These are phyloP conservation scores for Epinephelus fuscoguttatus DNA, from an alignment of 2,113 vertebrate species.

Conservation along the genomic window DNA sequence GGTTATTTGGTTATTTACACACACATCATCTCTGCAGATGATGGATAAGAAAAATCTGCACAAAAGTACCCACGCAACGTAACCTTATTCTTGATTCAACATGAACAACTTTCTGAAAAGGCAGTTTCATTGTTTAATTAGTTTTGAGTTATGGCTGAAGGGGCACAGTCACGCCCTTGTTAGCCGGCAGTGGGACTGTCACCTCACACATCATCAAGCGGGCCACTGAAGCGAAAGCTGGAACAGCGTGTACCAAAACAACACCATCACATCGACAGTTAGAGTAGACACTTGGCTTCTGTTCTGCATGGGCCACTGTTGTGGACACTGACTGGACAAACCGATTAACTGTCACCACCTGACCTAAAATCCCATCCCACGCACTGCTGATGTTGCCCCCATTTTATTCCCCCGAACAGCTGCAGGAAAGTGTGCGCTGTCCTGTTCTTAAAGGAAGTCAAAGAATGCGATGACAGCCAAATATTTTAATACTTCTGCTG, in stretches of 20 bases:
- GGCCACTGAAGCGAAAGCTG: conserved; percentile 60
- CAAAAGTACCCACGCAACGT: not conserved
- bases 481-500: not conserved
- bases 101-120: not conserved
- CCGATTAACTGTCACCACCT: conserved; percentile 10
- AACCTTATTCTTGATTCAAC: not conserved
- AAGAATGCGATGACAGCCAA: not conserved
- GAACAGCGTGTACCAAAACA: conserved; percentile 72
- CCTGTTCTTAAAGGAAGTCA: not conserved
- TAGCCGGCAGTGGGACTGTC: conserved; percentile 58
- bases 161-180: conserved; percentile 65
- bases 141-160: conserved; percentile 38
- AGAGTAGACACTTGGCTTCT: conserved; percentile 57
- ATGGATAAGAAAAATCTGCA: not conserved
- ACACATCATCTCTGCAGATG: not conserved
- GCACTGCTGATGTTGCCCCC: not conserved
- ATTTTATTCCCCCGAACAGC: not conserved
- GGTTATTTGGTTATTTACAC: too few species aligned
- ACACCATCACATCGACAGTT: conserved; percentile 42
- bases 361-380: conserved; percentile 33
- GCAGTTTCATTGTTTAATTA: conserved; percentile 34
- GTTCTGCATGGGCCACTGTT: conserved; percentile 25
- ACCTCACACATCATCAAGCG: conserved; percentile 42
- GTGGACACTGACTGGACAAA: conserved; percentile 8
- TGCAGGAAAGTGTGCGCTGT: not conserved